These are phyloP conservation scores for Nyctereutes procyonoides DNA, from an alignment of 2,113 vertebrate species.

Conservation along the genomic window DNA sequence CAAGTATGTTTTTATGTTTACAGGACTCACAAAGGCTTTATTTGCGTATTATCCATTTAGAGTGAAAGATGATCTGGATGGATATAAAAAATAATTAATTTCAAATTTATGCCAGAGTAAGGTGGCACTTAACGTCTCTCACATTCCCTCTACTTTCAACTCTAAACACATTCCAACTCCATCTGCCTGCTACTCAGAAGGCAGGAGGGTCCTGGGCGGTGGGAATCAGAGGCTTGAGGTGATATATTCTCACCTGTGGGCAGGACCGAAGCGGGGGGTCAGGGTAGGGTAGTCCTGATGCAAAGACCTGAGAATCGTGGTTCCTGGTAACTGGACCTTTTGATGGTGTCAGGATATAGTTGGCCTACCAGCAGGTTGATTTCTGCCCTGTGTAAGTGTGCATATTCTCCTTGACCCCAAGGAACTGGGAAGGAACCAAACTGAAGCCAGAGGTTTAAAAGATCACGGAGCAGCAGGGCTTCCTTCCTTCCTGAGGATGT, in stretches of 20 bases:
- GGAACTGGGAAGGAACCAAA: neutral
- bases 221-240: neutral
- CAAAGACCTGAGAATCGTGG: neutral
- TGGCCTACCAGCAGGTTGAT: neutral
- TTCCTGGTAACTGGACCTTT: neutral
- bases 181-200: neutral
- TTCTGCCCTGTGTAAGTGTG: neutral
- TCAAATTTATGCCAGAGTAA: neutral
- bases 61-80: neutral
- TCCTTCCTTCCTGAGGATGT: neutral
- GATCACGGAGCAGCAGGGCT: neutral
- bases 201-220: neutral
- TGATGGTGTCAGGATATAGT: neutral
- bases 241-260: neutral
- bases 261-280: neutral
- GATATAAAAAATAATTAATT: neutral
- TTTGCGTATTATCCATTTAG: neutral
- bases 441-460: neutral
- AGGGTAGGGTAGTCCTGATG: neutral
- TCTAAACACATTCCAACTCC: neutral
- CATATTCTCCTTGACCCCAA: neutral
- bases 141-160: neutral
- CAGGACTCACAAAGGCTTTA: conserved; percentile 20
- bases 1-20: conserved; percentile 43
- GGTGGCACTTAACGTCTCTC: neutral